Percentiles rank a stretch among this genome's conserved stretches.
Evolutionary conservation across 2,113 vertebrate species (phyloP).

Genomic region (Struthio camelus): DNA sequence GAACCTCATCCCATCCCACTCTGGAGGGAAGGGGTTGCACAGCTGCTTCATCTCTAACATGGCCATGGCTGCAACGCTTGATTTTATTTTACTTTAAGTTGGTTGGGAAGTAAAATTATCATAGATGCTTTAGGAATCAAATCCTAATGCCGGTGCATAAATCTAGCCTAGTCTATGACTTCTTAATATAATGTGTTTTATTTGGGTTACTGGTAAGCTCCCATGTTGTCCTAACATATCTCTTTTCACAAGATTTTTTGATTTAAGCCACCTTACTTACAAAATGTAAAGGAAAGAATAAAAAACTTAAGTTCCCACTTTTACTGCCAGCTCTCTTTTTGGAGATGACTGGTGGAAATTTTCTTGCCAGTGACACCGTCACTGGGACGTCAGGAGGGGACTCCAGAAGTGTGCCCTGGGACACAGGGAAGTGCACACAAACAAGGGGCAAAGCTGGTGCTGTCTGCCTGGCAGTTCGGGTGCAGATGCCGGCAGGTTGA

Average conservation of each 20-base stretch:
- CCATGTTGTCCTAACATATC: neutral
- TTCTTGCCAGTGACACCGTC: neutral
- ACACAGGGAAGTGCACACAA: neutral
- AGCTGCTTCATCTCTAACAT: neutral
- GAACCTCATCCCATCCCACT: neutral
- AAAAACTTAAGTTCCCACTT: neutral
- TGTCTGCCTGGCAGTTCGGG: neutral
- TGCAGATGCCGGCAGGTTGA: accelerated
- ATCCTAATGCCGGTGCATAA: neutral
- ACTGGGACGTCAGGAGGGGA: neutral
- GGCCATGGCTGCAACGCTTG: neutral
- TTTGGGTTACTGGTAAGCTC: neutral
- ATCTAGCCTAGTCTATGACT: neutral
- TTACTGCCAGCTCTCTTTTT: neutral
- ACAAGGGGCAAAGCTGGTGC: neutral
- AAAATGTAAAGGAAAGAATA: neutral
- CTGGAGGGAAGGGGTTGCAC: neutral
- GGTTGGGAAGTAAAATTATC: neutral
- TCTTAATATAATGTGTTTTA: neutral
- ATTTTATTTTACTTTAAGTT: neutral
- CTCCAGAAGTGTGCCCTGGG: accelerated
- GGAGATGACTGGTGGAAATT: neutral
- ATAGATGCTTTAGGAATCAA: neutral
- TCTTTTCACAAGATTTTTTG: neutral
- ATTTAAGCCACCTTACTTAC: neutral